Conservation (phyloP, 92 coral and sea anemone species). For the Chrysogorgia sp. region DNA sequence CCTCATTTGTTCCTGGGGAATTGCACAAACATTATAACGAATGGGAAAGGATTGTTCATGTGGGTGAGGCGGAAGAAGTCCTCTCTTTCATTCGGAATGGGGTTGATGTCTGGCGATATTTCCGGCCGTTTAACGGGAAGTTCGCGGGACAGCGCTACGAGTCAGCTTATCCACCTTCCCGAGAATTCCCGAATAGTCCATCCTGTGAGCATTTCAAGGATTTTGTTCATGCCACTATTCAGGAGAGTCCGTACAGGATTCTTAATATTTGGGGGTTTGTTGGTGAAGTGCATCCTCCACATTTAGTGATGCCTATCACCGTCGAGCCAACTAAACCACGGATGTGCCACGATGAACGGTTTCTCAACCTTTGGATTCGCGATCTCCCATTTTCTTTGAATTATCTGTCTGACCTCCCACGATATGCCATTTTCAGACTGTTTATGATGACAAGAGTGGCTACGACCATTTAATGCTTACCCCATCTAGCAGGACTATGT, state of each 20-base stretch:
- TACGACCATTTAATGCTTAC: slow-evolving; percentile 59
- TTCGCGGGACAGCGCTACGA: slow-evolving; percentile 59
- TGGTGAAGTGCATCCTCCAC: no score
- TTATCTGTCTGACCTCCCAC: slow-evolving; percentile 44
- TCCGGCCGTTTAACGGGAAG: slow-evolving; percentile 63
- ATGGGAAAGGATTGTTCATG: slow-evolving; percentile 54
- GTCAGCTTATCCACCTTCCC: slow-evolving; percentile 53
- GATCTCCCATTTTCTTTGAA: slow-evolving; percentile 63
- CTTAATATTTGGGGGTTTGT: slow-evolving; percentile 57
- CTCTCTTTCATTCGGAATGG: slow-evolving; percentile 41
- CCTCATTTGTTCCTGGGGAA: slow-evolving; percentile 53
- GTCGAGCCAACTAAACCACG: no score
- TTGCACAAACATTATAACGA: slow-evolving; percentile 45
- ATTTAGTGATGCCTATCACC: no score
- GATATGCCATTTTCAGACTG: slow-evolving; percentile 68
- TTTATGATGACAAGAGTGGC: slow-evolving; percentile 72
- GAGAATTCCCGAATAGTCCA: slow-evolving; percentile 56
- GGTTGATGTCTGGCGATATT: slow-evolving; percentile 48
- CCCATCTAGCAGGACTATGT: slow-evolving; percentile 58
- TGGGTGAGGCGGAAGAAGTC: slow-evolving; percentile 47
- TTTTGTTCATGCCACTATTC: slow-evolving; percentile 58
- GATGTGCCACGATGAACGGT: no score
- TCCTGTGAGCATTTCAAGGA: slow-evolving; percentile 55
- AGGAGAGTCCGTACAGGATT: slow-evolving; percentile 60
- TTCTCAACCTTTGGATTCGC: no score